Evolutionary conservation across 2,888 invertebrate genomes (phyloP), one percentile per base, ranked within the genome.

Genomic region (Eledona agricola): DNA sequence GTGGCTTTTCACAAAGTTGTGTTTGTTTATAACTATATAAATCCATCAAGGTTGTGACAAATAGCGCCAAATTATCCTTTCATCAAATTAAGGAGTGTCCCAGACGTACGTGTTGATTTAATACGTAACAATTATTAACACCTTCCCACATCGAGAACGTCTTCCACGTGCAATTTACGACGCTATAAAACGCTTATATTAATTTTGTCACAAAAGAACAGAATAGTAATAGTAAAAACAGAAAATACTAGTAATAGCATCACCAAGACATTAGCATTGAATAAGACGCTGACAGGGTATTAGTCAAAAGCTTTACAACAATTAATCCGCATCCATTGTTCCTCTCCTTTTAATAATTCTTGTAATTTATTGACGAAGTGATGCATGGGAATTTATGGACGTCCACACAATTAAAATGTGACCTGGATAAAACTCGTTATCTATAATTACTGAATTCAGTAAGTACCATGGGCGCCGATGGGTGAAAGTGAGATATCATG

Each of bases 401-500:
- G 7, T 17, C 12, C 10, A 34, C 12, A 34, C 20, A 34, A 40
- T 40, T 28, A 28, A 40, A 40, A 1, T 11, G 7, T 40, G 40
- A 40, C 40, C 40, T 40, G 16, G n/a, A 40, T 40, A 16, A 16
- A 17, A 17, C 16, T 28, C 40, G 25, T 28, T 40, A 17, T 19
- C 3, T 40, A 26, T 38, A 38, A 38, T 38, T 38, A 38, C 25
- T 3, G 23, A 38, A 22, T 38, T 23, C 23, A 38, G 23, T 23
- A n/a, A 15, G 15, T 17, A 10, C 32, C n/a, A 32, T 32, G 10
- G 28, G 28, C 19, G 11, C 5, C 15, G 9, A 43, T 15, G 34
- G 29, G 50, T 29, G 50, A 50, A 50, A 50, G 50, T 50, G 40
- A 50, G 50, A 50, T 50, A 50, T 50, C 50, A 40, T 13, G 22